phyloP scores from a whole-genome alignment of 2,113 vertebrate species.

The Uria lomvia region DNA sequence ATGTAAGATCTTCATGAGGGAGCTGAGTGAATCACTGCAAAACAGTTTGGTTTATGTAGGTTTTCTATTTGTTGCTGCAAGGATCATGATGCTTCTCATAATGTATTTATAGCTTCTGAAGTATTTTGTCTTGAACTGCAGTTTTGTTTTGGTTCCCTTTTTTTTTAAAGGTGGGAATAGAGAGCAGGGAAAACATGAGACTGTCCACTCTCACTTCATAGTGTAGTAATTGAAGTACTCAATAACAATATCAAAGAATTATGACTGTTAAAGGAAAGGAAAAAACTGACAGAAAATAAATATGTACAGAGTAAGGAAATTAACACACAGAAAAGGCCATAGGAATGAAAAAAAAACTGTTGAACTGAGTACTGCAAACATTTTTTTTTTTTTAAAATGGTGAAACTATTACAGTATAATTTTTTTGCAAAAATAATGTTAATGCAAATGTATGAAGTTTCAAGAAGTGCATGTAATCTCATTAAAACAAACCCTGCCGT shows the following conservation, averaged over 20 bases:
- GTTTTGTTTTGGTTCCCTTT: background rate
- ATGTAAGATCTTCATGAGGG: background rate
- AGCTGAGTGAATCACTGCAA: background rate
- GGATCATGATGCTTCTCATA: background rate
- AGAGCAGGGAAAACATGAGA: background rate
- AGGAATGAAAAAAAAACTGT: background rate
- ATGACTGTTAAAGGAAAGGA: background rate
- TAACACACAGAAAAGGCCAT: accelerated
- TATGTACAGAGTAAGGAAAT: background rate
- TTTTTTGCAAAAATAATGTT: background rate
- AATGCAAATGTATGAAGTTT: background rate
- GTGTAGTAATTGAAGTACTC: background rate
- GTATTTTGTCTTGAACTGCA: background rate
- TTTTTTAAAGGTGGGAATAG: background rate
- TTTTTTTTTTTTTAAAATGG: background rate
- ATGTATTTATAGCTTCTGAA: background rate
- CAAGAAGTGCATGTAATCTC: background rate
- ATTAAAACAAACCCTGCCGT: background rate
- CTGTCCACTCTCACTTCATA: background rate
- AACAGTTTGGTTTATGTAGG: background rate
- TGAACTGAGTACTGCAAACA: background rate
- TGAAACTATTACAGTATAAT: background rate
- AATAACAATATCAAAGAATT: background rate
- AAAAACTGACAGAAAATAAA: background rate
- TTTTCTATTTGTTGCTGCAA: background rate